Base-by-base conservation (phyloP, 2,113 vertebrate genomes). In the Nothocercus nigrocapillus region DNA sequence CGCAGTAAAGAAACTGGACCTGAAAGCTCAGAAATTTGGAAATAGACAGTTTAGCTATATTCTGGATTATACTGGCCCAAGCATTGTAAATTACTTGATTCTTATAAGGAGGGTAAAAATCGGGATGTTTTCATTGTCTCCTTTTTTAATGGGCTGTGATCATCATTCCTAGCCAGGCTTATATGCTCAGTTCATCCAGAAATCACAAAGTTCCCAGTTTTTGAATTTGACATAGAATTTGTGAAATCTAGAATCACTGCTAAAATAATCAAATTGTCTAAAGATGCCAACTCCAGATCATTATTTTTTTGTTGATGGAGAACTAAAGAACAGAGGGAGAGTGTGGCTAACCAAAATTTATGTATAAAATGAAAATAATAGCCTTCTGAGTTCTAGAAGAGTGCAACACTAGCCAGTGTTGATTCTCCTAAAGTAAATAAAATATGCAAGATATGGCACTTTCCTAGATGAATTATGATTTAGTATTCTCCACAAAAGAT, bases 391-490 rank as follows among this genome's bases (percentile, higher is more conserved):
- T 63, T 75, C 36, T 27, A 20, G 19, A 36, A 18, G 21, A 25
- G 4, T 24, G 6, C 9, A 68, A 8, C 3, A 7, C 5, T 15
- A 76, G 3, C 16, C 17, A 40, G 14, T 56, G 54, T 28, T 59
- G 20, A 21, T 40, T 64, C 10, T 70, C 30, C 22, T 66, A 62
- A 81, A 83, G 9, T 30, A 58, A 58, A 58, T 18, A 58, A 32
- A 58, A 62, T 20, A 51, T 15, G 3, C 12, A 78, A 51, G 5
- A 51, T 25, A 34, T 40, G 7, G 8, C 11, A 22, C 17, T 47
- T 7, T 63, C 27, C 32, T 34, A 27, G 8, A 11, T 24, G 11
- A 85, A n/a, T 54, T 53, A 13, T 1, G 1, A 6, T 1, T 16
- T 76, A 8, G 3, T 24, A 4, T 18, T 73, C 20, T 61, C 28